phyloP scores from a whole-genome alignment of 2,888 invertebrate genomes.

The Brachypalpus laphriformis region DNA sequence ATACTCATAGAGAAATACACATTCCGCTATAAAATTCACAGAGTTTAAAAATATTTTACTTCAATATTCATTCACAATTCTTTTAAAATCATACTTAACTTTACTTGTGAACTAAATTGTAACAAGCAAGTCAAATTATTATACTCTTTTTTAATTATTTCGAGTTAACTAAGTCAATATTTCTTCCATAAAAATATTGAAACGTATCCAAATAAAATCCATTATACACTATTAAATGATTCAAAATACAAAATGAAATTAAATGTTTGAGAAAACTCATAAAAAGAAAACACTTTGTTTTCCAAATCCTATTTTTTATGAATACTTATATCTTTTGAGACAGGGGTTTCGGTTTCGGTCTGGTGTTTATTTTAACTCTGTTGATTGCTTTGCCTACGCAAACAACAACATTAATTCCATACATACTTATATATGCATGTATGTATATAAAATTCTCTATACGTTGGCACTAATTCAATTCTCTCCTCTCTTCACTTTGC shows the following conservation, averaged over 20 bases:
- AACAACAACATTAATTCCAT: background rate
- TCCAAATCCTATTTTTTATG: background rate
- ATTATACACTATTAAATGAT: background rate
- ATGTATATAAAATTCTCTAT: background rate
- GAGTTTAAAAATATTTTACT: no score
- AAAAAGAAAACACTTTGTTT: background rate
- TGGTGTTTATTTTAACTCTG: background rate
- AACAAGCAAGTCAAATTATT: background rate
- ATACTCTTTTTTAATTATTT: no score
- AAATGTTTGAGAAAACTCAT: background rate
- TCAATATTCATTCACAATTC: no score
- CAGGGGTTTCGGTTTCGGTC: background rate
- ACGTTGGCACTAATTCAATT: constrained; percentile 3
- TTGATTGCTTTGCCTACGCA: constrained; percentile 2
- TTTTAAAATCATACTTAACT: no score
- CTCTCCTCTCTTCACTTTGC: background rate
- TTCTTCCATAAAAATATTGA: background rate
- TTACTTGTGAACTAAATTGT: no score
- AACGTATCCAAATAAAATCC: no score
- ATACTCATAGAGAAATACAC: no score
- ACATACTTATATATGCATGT: background rate
- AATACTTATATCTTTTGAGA: background rate
- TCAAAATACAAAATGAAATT: background rate
- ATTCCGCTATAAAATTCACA: no score
- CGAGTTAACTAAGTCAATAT: background rate